These are phyloP conservation scores for Tricholaema leucomelas DNA, from an alignment of 2,113 vertebrate genomes.

Conservation along the genomic window DNA sequence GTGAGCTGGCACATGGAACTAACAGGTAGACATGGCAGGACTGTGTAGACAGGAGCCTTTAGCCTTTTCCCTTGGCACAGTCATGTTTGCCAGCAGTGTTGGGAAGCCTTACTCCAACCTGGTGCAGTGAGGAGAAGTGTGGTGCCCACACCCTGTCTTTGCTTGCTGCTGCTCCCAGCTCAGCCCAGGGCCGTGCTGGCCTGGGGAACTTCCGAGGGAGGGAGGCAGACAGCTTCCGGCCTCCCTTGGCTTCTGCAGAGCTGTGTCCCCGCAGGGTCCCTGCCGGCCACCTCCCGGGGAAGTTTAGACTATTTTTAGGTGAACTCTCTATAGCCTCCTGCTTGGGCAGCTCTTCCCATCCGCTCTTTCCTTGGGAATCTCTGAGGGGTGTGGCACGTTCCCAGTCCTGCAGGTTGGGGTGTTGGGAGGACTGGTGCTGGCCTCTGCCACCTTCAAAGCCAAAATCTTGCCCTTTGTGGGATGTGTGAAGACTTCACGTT, in stretches of 20 bases:
- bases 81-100: background rate
- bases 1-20: rapidly evolving
- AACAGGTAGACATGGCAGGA: background rate
- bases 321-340: conserved; percentile 10
- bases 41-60: background rate
- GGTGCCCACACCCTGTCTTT: rapidly evolving
- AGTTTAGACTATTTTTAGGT: conserved; percentile 54
- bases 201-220: background rate
- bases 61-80: rapidly evolving
- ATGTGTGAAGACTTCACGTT: rapidly evolving
- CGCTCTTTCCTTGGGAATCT: background rate
- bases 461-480: background rate
- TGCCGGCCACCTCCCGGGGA: rapidly evolving
- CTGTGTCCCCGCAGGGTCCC: background rate
- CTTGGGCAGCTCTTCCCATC: background rate
- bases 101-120: background rate
- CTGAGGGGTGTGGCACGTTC: background rate
- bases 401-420: rapidly evolving
- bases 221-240: background rate
- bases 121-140: rapidly evolving
- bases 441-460: background rate
- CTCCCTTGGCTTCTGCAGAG: background rate
- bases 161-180: rapidly evolving
- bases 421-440: background rate
- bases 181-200: rapidly evolving